Evolutionary conservation across 2,113 vertebrate species (phyloP), one percentile per base, ranked within the genome.

Genomic region (Xyliphius kryptos): DNA sequence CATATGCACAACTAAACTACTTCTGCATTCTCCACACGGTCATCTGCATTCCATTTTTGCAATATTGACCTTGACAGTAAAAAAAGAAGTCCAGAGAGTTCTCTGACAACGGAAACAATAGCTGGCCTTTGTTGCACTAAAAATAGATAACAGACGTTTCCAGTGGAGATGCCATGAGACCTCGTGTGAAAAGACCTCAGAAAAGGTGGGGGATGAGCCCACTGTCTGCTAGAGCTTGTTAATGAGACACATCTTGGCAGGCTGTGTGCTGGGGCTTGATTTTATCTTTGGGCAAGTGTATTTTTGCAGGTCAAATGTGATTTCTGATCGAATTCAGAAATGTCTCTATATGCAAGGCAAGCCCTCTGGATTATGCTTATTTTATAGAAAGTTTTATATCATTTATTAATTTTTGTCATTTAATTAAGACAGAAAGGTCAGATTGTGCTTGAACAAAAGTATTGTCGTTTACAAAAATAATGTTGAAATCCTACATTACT

Each of bases 101-200:
- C 46, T 57, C 63, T 49, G 44, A 43, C 44, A 58, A 58, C 41
- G 16, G 48, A 50, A 58, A 66, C 64, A 59, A 58, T 57, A n/a
- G 21, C 32, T 21, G 46, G 26, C 1, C 37, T 59, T 59, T 59
- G 21, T 59, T 46, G 37, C 12, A 40, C 56, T 53, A 53, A 59
- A 59, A 53, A 67, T 53, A 67, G 56, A 16, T 37, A 67, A 58
- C 56, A 43, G 36, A 49, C 41, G 19, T 59, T 67, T 43, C 22
- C 38, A 43, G 38, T 60, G 21, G 56, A 17, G 56, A 51, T 59
- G 48, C 56, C 56, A 59, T 36, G 49, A 60, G 56, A 59, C 48
- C 16, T 60, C 65, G 65, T 67, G 40, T 67, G 56, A 67, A 66
- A 52, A 59, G 48, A 40, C 48, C 44, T 52, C 48, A 52, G 46